Evolutionary conservation across 2,113 vertebrate species (phyloP), one percentile per base, ranked within the genome.

Genomic region (Pelecanoides urinatrix): DNA sequence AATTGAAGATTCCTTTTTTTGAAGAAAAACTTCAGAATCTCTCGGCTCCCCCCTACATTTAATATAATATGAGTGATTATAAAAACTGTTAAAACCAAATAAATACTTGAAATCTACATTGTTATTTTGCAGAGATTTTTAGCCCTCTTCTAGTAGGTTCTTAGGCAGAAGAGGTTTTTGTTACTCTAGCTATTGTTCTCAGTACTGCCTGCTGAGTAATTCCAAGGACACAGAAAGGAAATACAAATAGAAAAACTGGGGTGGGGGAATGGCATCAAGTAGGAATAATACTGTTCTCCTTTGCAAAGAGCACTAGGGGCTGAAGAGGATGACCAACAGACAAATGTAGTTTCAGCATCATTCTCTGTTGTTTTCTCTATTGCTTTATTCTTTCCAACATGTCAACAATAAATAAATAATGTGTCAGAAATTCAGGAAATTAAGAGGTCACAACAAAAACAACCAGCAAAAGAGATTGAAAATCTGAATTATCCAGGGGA

Each of bases 401-500:
- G 4, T 62, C 56, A 85, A 72, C 15, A 53, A 62, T 29, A 83
- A 93, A 56, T 13, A 62, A 81, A 66, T 47, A 83, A 62, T 13
- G n/a, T 47, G 61, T 80, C 68, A 81, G 72, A 75, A 75, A 74
- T 50, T 25, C 65, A 81, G 65, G 61, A 80, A 82, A 91, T 92
- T 90, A 80, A 73, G 85, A 83, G 63, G 56, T 65, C 78, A 89
- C 45, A 62, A 72, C 30, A 70, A 85, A 94, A 95, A 47, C 32
- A 90, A 71, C 49, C 36, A 36, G n/a, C 78, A 66, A 49, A 58
- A 77, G 84, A 76, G 62, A 76, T 32, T 85, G 45, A 55, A 55
- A 86, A 79, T 95, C 94, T 92, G 87, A 88, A 96, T 73, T 70
- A 88, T 88, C 87, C 45, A 13, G 72, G 23, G 86, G 55, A 94